Conservation (phyloP, 1,140 invertebrate species). For the Cyrtorhinus lividipennis region DNA sequence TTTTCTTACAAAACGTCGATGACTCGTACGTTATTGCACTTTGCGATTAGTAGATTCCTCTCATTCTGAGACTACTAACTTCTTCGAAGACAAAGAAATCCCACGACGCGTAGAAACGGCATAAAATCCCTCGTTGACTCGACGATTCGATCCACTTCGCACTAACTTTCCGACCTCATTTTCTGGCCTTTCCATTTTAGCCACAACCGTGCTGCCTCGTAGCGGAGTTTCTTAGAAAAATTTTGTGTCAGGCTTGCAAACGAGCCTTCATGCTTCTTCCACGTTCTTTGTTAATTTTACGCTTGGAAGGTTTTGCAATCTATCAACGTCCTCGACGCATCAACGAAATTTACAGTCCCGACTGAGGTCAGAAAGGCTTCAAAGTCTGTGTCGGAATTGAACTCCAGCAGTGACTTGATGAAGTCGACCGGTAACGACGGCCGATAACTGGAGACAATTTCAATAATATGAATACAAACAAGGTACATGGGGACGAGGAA, state of each 20-base stretch:
- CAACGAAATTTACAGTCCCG: slow-evolving; percentile 53
- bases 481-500: slow-evolving; percentile 15
- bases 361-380: slow-evolving; percentile 73
- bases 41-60: too few relatives aligned
- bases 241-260: background rate
- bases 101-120: background rate
- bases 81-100: too few relatives aligned
- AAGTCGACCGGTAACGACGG: slow-evolving; percentile 73
- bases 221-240: background rate
- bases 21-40: too few relatives aligned
- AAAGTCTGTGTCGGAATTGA: slow-evolving; percentile 64
- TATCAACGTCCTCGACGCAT: slow-evolving; percentile 50
- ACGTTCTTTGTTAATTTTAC: slow-evolving; percentile 42
- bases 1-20: too few relatives aligned
- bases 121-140: background rate
- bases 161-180: background rate
- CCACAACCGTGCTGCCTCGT: background rate
- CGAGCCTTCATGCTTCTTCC: too few relatives aligned
- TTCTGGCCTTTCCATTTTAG: background rate
- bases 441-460: slow-evolving; percentile 68
- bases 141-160: background rate
- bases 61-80: too few relatives aligned
- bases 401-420: slow-evolving; percentile 72
- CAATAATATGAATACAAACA: slow-evolving; percentile 32
- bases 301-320: slow-evolving; percentile 57